Evolutionary conservation across 2,113 vertebrate species (phyloP).

Genomic region (Patagioenas fasciata): DNA sequence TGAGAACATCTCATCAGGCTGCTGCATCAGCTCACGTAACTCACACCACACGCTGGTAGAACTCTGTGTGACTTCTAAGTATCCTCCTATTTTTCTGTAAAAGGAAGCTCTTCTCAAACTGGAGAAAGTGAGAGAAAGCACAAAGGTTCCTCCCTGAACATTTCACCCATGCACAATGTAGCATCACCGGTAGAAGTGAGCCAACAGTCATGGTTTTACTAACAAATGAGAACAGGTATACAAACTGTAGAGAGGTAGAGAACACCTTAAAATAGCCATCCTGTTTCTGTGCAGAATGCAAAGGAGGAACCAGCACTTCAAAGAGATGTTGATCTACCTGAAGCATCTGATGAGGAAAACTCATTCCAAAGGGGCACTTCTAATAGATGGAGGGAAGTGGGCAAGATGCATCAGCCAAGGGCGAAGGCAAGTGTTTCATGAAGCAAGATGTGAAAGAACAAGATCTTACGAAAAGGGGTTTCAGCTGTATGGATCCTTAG

Average conservation of each 20-base stretch:
- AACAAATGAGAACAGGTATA: background rate
- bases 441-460: background rate
- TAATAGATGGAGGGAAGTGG: background rate
- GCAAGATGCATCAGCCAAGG: background rate
- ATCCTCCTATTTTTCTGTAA: background rate
- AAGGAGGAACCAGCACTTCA: background rate
- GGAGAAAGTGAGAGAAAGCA: background rate
- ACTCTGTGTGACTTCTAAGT: background rate
- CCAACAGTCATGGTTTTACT: background rate
- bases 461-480: background rate
- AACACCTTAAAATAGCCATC: background rate
- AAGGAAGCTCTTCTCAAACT: background rate
- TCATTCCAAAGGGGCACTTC: background rate
- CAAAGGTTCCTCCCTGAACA: background rate
- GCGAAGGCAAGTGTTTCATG: background rate
- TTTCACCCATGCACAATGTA: fast-evolving
- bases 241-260: background rate
- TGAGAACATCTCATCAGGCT: background rate
- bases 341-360: background rate
- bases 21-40: background rate
- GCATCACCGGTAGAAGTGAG: background rate
- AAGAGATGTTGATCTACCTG: background rate
- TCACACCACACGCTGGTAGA: background rate
- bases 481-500: background rate
- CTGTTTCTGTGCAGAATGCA: background rate